Evolutionary conservation across 1,140 invertebrate species (phyloP).

Genomic region (Macrobrachium rosenbergii): DNA sequence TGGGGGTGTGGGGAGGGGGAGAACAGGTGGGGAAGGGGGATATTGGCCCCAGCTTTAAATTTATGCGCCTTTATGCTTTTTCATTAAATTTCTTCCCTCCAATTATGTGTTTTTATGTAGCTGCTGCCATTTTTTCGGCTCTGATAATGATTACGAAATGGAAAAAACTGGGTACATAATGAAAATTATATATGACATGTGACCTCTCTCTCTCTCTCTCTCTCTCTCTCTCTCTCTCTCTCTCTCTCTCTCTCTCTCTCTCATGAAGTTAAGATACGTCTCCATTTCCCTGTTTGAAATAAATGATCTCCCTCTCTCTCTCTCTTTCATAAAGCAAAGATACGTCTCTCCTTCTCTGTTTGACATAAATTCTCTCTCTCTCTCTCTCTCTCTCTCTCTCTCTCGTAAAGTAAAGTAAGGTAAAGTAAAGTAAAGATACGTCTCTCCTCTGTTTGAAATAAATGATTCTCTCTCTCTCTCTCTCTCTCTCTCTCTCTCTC

Average conservation of each 20-base stretch:
- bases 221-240: slow-evolving; percentile 3
- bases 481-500: background rate
- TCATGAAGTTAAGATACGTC: too few species aligned
- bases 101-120: background rate
- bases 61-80: background rate
- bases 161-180: background rate
- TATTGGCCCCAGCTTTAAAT: background rate
- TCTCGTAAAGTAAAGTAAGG: too few species aligned
- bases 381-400: background rate
- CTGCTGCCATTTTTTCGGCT: background rate
- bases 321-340: too few species aligned
- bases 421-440: too few species aligned
- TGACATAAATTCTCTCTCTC: background rate
- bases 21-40: background rate
- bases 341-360: background rate
- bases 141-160: background rate
- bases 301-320: background rate
- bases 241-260: background rate
- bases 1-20: background rate
- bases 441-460: background rate
- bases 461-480: background rate
- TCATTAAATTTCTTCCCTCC: background rate
- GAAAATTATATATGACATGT: background rate
- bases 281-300: too few species aligned
- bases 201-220: background rate